Evolutionary conservation across 2,888 invertebrate species (phyloP), one percentile per base, ranked within the genome.

Genomic region (Serrognathus titanus): DNA sequence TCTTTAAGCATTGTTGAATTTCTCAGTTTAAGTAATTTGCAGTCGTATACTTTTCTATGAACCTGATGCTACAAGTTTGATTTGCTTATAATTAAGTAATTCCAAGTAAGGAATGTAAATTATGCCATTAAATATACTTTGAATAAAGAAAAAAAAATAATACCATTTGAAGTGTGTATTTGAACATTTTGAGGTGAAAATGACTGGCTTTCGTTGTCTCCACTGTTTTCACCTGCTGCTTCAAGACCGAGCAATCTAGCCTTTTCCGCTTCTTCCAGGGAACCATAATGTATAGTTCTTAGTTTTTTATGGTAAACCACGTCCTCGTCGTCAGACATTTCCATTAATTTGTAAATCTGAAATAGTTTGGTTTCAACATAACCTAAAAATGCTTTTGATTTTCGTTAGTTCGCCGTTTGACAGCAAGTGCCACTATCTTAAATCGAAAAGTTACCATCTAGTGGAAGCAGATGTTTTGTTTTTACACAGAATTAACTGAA

Each of bases 261-360:
- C 61, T 89, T 84, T 77, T 94, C 94, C 36, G 84, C 81, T 70
- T 94, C 94, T 74, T 95, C 95, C 71, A 95, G 75, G 0, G 94
- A 94, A 10, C 94, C 94, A 85, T 94, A 95, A 71, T 94, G 92
- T 49, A 94, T 83, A 0, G 86, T 86, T 75, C 89, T 89, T 55
- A 83, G 82, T 62, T 88, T 88, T 75, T 93, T 92, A 0, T 87
- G 82, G 59, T 88, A 84, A 47, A 85, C 78, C 47, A 89, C 76
- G 71, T 91, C 92, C 56, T 92, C 89, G 56, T 92, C 94, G 76
- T 95, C 94, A 1, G 92, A 92, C 92, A 92, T 89, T 59, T 62
- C 60, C 36, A 38, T 47, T 47, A 40, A 45, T 45, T 48, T 40
- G n/a, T 2, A 41, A 39, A 49, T 20, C 20, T 11, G 31, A 36